These are phyloP conservation scores for Nemotelus nigrinus DNA, from an alignment of 2,888 invertebrate species.

Conservation along the genomic window DNA sequence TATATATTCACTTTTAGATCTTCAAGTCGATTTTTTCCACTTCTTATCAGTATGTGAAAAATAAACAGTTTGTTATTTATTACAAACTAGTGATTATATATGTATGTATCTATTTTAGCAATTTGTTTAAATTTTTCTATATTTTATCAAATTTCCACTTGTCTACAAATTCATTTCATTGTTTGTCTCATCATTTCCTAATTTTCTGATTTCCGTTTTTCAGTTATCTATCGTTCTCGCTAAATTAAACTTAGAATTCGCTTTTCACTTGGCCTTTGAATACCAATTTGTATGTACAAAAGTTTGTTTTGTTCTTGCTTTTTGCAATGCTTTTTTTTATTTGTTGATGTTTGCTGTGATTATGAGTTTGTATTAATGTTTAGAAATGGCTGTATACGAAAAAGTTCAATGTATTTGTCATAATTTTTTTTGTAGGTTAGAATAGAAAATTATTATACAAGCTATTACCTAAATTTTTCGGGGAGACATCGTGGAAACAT, in stretches of 20 bases:
- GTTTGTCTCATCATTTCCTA: too few species aligned
- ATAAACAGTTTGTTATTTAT: background rate
- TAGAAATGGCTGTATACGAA: background rate
- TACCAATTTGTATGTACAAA: slow-evolving; percentile 43
- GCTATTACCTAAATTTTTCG: too few species aligned
- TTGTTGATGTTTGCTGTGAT: slow-evolving; percentile 7
- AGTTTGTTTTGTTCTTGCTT: slow-evolving; percentile 37
- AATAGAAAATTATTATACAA: too few species aligned
- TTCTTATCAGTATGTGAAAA: background rate
- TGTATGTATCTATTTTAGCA: background rate
- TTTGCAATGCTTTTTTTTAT: background rate
- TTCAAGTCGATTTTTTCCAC: too few species aligned
- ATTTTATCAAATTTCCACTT: too few species aligned
- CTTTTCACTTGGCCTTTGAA: slow-evolving; percentile 42
- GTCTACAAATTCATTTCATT: too few species aligned
- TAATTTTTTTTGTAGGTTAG: too few species aligned
- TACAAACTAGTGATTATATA: slow-evolving; percentile 24
- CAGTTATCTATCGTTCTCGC: background rate
- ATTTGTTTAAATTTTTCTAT: background rate
- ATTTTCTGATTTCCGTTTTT: too few species aligned
- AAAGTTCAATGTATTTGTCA: background rate
- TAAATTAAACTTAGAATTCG: slow-evolving; percentile 50
- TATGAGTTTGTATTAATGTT: background rate
- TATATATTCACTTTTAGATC: too few species aligned
- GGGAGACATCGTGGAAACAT: too few species aligned